Base-by-base conservation (phyloP, 2,888 invertebrate species). In the Geotrupes spiniger region DNA sequence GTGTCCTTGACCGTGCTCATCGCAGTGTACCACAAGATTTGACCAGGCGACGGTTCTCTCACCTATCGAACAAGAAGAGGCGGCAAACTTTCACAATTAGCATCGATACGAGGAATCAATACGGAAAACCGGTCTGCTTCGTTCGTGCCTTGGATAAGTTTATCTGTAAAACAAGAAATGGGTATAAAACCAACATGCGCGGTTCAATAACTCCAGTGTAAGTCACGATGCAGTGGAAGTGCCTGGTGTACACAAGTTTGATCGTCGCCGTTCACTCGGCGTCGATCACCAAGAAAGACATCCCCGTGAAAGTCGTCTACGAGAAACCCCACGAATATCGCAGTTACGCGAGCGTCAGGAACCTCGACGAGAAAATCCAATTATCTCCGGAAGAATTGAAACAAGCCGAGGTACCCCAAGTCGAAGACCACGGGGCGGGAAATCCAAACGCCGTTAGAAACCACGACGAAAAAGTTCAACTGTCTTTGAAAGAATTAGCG, bases 151-250 rank as follows among this genome's bases (percentile, higher is more conserved):
- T 40, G 57, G 40, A 46, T 54, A 46, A 49, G 39, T 50, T 49
- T 56, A 54, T 54, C 56, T 53, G 54, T 58, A 36, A 57, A 56
- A 54, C 58, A 60, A 58, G 62, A 63, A 58, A 49, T 54, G 57
- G 58, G 57, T 71, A 71, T 71, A 71, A 71, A 71, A 68, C 64
- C 67, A 57, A 46, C 57, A 56, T 53, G 46, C 62, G 63, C 66
- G 66, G 68, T 68, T 70, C 67, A 70, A 65, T 65, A 69, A 63
- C 69, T 65, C 61, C 61, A 71, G 69, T 70, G 57, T 53, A 49
- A 60, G 52, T 45, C 59, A 61, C 48, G 53, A 65, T 65, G 66
- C 57, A 60, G 54, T 59, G 58, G 40, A 63, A 61, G 63, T 65
- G 62, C 54, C 50, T 60, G 51, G 53, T 61, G 47, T 51, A 61